Evolutionary conservation across 2,797 vertebrate genomes (phyloP).

Genomic region (Phataginus tetradactyla): DNA sequence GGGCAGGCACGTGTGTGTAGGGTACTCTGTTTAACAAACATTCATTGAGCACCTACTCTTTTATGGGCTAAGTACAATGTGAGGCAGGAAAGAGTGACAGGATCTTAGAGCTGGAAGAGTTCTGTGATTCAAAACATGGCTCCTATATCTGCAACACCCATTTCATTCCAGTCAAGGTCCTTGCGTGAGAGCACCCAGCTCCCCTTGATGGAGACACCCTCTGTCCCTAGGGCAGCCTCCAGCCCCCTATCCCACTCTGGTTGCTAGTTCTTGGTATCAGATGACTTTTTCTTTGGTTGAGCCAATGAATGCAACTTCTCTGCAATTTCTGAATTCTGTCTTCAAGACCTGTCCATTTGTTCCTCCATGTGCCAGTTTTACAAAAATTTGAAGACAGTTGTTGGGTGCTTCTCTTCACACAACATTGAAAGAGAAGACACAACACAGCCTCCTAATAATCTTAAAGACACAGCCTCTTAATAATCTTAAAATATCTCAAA

Average conservation of each 20-base stretch:
- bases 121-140: background rate
- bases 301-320: background rate
- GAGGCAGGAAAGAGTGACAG: background rate
- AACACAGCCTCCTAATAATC: background rate
- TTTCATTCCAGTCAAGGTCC: background rate
- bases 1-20: rapidly evolving
- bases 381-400: background rate
- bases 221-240: background rate
- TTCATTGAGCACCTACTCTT: background rate
- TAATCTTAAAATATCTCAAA: background rate
- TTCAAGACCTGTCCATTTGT: background rate
- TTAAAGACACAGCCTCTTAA: background rate
- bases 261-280: background rate
- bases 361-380: background rate
- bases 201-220: background rate
- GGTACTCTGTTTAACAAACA: background rate
- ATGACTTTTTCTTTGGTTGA: background rate
- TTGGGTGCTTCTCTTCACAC: background rate
- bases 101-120: background rate
- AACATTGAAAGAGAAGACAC: background rate
- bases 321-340: background rate
- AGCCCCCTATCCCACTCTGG: background rate
- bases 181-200: background rate
- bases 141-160: background rate
- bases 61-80: background rate